These are phyloP conservation scores for Stenichneumon culpator DNA, from an alignment of 2,888 invertebrate species.

Conservation along the genomic window DNA sequence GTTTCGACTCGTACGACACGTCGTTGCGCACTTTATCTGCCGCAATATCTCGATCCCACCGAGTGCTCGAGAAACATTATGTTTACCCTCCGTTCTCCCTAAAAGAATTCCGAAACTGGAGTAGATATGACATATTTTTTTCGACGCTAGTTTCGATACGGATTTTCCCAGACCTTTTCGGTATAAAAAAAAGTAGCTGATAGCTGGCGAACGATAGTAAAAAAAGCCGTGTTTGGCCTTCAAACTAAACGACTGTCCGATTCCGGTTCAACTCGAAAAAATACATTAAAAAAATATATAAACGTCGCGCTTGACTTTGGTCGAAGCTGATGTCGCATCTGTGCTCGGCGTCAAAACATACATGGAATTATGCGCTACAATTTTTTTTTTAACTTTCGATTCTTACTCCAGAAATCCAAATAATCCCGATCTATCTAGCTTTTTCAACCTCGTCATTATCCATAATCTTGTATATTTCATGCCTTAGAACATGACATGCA, in stretches of 20 bases:
- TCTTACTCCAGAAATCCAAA: too few species aligned
- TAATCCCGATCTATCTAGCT: too few species aligned
- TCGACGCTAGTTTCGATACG: slow-evolving; percentile 44
- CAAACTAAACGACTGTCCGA: neutral
- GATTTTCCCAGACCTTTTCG: slow-evolving; percentile 15
- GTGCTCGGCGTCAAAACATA: too few species aligned
- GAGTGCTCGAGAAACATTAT: neutral
- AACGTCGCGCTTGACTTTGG: too few species aligned
- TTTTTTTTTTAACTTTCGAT: too few species aligned
- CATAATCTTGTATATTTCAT: too few species aligned
- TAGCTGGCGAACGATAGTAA: slow-evolving; percentile 15
- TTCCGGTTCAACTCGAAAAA: too few species aligned
- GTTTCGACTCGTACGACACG: slow-evolving; percentile 7
- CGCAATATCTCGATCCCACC: neutral
- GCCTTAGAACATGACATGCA: too few species aligned
- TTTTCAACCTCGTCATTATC: too few species aligned
- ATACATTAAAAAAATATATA: too few species aligned
- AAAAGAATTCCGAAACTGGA: neutral
- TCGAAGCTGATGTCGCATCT: too few species aligned
- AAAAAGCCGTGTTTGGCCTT: neutral
- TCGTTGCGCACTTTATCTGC: slow-evolving; percentile 8
- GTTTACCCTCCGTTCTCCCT: neutral
- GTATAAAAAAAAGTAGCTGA: neutral
- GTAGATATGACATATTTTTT: slow-evolving; percentile 20
- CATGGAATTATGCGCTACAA: too few species aligned